Base-by-base conservation (phyloP, 2,797 vertebrate genomes). In the Ctenopoma kingsleyae region DNA sequence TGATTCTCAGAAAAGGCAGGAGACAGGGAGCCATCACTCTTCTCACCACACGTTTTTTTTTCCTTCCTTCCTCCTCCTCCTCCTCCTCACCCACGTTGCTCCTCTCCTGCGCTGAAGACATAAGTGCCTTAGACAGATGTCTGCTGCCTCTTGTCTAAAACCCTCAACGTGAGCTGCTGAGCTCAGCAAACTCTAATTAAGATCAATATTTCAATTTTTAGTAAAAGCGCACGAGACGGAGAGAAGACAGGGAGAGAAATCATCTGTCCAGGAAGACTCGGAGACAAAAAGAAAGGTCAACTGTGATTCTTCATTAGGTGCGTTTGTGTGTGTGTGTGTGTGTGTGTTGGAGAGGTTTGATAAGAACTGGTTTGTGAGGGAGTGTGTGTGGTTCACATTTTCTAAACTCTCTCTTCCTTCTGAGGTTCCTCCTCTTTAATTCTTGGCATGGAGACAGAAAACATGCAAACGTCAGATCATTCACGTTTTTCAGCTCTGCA, bases 181-280 rank as follows among this genome's bases (percentile, higher is more conserved):
- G 93, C 93, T 95, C 87, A 80, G 93, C 93, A 95, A 91, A 94
- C 91, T 93, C 91, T 95, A 95, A 95, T 95, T 95, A 95, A 95
- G 93, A 95, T 95, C 94, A 95, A 95, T 95, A 95, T 94, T 94
- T 94, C 93, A 93, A 92, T 94, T 93, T 94, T 94, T 94, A 87
- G 91, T 92, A 93, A 93, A 94, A 92, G 89, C 80, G 86, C 81
- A 83, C 23, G 48, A 88, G 87, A 91, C 86, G 85, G 85, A 86
- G 83, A 71, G 75, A 78, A 80, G 84, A 89, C 87, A 76, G 56
- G 79, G 77, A 81, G 83, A 90, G 90, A 73, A 92, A 89, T 91
- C 85, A 87, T 89, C 89, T 71, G 81, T 90, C 88, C 82, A 58
- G 67, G 43, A 62, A 87, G 87, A 90, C 87, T 79, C 54, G 11